These are phyloP conservation scores for Heteromormyrus szaboi DNA, from an alignment of 2,797 vertebrate species.

Conservation along the genomic window DNA sequence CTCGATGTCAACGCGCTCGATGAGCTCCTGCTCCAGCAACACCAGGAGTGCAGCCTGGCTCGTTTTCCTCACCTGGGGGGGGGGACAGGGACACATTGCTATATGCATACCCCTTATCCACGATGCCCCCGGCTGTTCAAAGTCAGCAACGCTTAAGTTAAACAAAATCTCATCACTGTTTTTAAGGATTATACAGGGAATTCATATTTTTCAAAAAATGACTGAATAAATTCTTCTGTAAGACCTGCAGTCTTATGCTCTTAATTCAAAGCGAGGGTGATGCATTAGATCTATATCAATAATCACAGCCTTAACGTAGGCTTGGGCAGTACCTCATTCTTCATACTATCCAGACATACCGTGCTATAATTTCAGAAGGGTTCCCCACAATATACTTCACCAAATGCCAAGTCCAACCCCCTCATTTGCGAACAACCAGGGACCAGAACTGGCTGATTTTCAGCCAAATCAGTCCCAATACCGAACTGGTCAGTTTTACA, in stretches of 20 bases:
- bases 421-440: background rate
- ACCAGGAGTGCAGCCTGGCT: constrained; percentile 79
- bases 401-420: background rate
- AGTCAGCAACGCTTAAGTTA: background rate
- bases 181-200: background rate
- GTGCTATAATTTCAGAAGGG: background rate
- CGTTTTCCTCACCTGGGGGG: constrained; percentile 73
- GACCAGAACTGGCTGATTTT: background rate
- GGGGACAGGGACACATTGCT: background rate
- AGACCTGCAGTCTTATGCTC: background rate
- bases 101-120: background rate
- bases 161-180: background rate
- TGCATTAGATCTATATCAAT: background rate
- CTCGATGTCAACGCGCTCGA: constrained; percentile 74
- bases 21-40: constrained; percentile 77
- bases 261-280: background rate
- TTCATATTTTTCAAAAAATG: background rate
- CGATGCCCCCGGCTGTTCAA: background rate
- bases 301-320: background rate
- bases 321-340: background rate
- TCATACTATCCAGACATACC: background rate
- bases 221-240: background rate
- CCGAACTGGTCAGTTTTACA: no score
- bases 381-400: background rate
- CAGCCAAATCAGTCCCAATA: background rate